Evolutionary conservation across 2,113 vertebrate genomes (phyloP), one percentile per base, ranked within the genome.

Genomic region (Festucalex cinctus): DNA sequence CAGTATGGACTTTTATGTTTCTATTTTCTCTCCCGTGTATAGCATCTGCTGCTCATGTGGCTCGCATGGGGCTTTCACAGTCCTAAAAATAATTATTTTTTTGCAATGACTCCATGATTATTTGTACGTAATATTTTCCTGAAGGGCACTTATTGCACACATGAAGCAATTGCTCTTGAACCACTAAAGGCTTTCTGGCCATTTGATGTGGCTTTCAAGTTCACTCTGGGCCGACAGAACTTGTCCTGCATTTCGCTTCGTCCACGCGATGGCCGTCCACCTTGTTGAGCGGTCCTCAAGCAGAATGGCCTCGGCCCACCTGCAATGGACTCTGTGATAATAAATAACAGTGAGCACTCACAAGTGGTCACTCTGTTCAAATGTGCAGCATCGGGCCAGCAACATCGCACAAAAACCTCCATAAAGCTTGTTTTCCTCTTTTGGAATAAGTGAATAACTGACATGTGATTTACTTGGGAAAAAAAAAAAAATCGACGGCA

Each of bases 191-290:
- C 39, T 76, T 78, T 76, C 46, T 32, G 58, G 44, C 49, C 63
- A 59, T 43, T 63, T 63, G 35, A 66, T 75, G 69, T 71, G 63
- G 60, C 59, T 43, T 75, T 65, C 53, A 68, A 74, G 68, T 64
- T 51, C 60, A 66, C 44, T 62, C 53, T n/a, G 24, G 59, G 65
- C 65, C 53, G 72, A 35, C 35, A 74, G 63, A 65, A 65, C 69
- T 65, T 69, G 68, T 77, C 72, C 54, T 69, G 36, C 57, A 20
- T 75, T 78, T 69, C 73, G 36, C 51, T 79, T 5, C 14, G 44
- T 17, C 44, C 17, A 46, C 6, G 44, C 6, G 12, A 41, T 12
- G 39, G 39, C 10, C 39, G 39, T 8, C 39, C 39, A 13, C 39
- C 9, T 9, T 17, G 43, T 44, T 44, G 58, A 74, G 77, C 66